Evolutionary conservation across 2,113 vertebrate genomes (phyloP).

Genomic region (Zosterops japonicus): DNA sequence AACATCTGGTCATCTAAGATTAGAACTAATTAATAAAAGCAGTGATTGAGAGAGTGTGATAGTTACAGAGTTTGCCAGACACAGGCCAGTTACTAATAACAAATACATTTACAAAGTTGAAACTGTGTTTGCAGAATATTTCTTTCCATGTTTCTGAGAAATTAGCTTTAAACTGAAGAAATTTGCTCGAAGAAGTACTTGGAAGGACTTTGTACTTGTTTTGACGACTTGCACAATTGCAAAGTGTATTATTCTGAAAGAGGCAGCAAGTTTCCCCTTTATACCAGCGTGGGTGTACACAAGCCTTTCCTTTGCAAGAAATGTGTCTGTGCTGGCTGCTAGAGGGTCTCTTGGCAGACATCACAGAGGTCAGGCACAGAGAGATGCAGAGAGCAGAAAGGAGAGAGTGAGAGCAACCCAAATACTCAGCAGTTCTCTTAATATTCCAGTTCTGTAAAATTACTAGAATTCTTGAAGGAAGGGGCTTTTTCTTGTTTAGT

Average conservation of each 20-base stretch:
- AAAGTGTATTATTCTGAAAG: background rate
- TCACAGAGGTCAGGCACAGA: background rate
- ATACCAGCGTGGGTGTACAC: background rate
- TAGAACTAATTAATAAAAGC: background rate
- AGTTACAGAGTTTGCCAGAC: background rate
- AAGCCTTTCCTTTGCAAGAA: background rate
- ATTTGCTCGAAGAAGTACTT: background rate
- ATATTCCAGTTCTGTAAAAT: background rate
- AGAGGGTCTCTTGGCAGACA: background rate
- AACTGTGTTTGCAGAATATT: background rate
- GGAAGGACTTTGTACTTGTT: constrained; percentile 16
- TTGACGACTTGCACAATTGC: background rate
- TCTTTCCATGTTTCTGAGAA: background rate
- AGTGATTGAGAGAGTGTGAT: background rate
- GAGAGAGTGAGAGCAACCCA: background rate
- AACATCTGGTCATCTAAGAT: background rate
- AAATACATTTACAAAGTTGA: background rate
- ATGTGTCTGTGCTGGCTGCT: background rate
- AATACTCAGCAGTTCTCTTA: background rate
- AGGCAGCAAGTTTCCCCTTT: background rate
- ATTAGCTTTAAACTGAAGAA: background rate
- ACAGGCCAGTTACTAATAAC: background rate
- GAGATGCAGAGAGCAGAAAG: background rate
- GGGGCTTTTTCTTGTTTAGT: background rate
- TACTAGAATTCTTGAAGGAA: background rate